Evolutionary conservation across 2,113 vertebrate genomes (phyloP), one percentile per base, ranked within the genome.

Genomic region (Mesitornis unicolor): DNA sequence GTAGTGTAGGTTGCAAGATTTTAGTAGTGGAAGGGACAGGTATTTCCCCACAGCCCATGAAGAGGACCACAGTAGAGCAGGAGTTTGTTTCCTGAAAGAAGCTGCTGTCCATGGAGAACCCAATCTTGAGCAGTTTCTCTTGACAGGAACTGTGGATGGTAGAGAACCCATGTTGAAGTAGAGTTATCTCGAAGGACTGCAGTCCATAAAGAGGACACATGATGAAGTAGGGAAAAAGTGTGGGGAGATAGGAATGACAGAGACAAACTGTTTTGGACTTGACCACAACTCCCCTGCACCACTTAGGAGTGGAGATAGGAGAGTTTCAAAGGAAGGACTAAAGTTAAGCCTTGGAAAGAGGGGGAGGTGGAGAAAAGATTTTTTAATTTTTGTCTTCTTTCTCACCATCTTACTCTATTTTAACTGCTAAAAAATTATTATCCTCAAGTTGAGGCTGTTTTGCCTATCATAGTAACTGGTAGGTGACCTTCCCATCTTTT

Each of bases 291-390:
- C 9, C 3, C 12, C 3, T 69, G 25, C 31, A 50, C 25, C 19
- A 29, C 24, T 35, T 1, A 1, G 11, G 15, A 14, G 18, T 2
- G 1, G 18, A 22, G 19, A n/a, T 16, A 59, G 3, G 61, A 24
- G 33, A 42, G 43, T 29, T 61, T 21, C 20, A 20, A 59, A 65
- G 19, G 60, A 57, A 65, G 29, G 24, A 40, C 38, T 42, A 13
- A 86, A 51, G 13, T 7, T 51, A 31, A 76, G 20, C 29, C 43
- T 74, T 74, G 33, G 25, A 51, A 22, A 74, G 81, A 51, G 5
- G 6, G 10, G 14, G 11, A 61, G 45, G 20, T 11, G 20, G 43
- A 50, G 20, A 50, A 68, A 59, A 29, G 10, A 35, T 42, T 3
- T 22, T 81, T 65, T 50, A 8, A 1, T 8, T 81, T 60, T 50